These are phyloP conservation scores for Hyposoter dolosus DNA, from an alignment of 2,888 invertebrate species.

Conservation along the genomic window DNA sequence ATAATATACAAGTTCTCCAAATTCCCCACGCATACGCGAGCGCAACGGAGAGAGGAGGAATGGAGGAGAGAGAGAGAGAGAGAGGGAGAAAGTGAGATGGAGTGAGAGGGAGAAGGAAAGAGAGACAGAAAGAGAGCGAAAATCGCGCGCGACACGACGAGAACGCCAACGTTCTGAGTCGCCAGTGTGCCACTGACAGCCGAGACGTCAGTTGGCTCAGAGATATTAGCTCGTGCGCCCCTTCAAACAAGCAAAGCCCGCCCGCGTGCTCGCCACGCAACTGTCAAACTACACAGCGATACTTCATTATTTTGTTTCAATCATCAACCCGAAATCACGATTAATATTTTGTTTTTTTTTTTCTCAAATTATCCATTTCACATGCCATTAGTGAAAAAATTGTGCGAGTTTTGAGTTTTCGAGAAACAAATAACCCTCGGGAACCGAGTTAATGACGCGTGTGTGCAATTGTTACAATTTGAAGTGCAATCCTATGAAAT, in stretches of 20 bases:
- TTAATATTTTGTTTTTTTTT: neutral
- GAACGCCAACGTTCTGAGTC: constrained; percentile 74
- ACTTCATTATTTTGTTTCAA: constrained; percentile 6
- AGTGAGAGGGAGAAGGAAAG: neutral
- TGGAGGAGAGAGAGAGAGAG: neutral
- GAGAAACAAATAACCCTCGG: neutral
- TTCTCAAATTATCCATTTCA: neutral
- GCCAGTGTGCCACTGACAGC: constrained; percentile 77
- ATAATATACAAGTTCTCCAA: constrained; percentile 39
- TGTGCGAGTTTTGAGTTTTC: neutral
- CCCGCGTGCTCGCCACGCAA: constrained; percentile 68
- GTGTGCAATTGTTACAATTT: neutral
- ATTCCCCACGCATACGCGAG: constrained; percentile 33
- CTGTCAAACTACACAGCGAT: constrained; percentile 68
- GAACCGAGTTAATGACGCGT: neutral
- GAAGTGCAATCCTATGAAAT: neutral
- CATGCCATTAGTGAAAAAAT: neutral
- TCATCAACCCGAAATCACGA: neutral
- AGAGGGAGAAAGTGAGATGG: constrained; percentile 1
- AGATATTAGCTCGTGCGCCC: constrained; percentile 62
- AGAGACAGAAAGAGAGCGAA: neutral
- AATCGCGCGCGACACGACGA: constrained; percentile 59
- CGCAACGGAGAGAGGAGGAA: constrained; percentile 9
- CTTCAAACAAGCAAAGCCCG: constrained; percentile 54
- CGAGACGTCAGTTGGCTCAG: constrained; percentile 76